phyloP scores from a whole-genome alignment of 1,140 invertebrate genomes.

The Trichonephila clavata region DNA sequence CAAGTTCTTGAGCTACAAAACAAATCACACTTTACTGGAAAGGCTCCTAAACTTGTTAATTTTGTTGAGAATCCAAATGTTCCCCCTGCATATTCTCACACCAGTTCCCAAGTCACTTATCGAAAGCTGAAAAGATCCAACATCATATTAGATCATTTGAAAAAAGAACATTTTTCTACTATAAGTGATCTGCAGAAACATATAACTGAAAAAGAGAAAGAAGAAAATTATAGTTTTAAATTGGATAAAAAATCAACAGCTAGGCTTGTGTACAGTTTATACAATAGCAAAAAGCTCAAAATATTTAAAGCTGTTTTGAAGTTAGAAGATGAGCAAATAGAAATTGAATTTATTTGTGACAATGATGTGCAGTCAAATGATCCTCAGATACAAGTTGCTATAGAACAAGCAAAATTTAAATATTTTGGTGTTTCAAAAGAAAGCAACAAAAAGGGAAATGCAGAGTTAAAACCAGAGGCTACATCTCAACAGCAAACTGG shows the following conservation, averaged over 20 bases:
- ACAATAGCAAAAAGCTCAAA: conserved; percentile 84
- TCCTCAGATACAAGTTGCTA: conserved; percentile 83
- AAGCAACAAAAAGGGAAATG: not conserved
- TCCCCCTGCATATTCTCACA: not conserved
- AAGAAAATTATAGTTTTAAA: conserved; percentile 82
- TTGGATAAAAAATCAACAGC: conserved; percentile 86
- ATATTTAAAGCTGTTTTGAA: conserved; percentile 84
- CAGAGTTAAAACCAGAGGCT: not conserved
- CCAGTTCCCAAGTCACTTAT: conserved; percentile 73
- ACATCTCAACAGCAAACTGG: not conserved
- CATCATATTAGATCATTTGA: conserved; percentile 84
- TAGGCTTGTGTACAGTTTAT: conserved; percentile 84
- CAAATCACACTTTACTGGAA: not conserved
- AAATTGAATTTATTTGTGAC: conserved; percentile 84
- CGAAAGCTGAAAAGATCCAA: conserved; percentile 84
- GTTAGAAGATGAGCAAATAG: conserved; percentile 81
- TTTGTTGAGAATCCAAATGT: not conserved
- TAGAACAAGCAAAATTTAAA: conserved; percentile 85
- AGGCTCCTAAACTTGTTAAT: conserved; percentile 37
- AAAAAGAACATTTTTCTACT: conserved; percentile 84
- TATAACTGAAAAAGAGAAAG: conserved; percentile 82
- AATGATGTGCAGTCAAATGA: conserved; percentile 83
- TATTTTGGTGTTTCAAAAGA: conserved; percentile 80
- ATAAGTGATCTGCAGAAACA: conserved; percentile 83
- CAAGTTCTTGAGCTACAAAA: conserved; percentile 45